phyloP scores from a whole-genome alignment of 23 tunicate species.

The Phallusia fumigata region DNA sequence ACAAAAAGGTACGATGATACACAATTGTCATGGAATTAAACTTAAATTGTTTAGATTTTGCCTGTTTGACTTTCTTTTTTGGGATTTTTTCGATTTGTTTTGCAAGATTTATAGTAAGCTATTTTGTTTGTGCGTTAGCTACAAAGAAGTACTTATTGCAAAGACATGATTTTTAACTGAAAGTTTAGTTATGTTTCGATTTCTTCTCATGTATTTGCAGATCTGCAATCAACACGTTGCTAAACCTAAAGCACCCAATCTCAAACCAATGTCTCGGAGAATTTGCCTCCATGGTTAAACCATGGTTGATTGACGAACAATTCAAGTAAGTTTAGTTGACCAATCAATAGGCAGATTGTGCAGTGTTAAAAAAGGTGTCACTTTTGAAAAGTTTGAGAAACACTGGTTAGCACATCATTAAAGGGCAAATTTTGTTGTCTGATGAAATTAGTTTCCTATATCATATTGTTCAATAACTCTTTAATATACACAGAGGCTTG shows the following conservation, averaged over 20 bases:
- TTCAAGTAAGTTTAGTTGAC: slow-evolving; percentile 20
- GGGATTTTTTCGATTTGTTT: background rate
- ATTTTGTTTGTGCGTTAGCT: background rate
- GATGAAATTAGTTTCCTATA: background rate
- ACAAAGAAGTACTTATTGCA: no score
- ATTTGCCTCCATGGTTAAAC: slow-evolving; percentile 26
- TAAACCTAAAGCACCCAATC: slow-evolving; percentile 6
- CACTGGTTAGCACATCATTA: no score
- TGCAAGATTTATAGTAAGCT: background rate
- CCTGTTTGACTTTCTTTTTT: no score
- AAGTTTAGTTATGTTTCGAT: background rate
- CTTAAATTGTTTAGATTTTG: no score
- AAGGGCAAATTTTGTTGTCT: no score
- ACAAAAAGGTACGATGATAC: no score
- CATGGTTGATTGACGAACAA: slow-evolving; percentile 39
- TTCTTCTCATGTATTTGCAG: slow-evolving; percentile 13
- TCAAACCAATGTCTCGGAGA: slow-evolving; percentile 5
- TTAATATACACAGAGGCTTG: slow-evolving; percentile 27
- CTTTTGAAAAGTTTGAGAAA: no score
- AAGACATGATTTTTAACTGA: no score
- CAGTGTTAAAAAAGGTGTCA: no score
- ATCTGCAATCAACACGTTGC: slow-evolving; percentile 16
- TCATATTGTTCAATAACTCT: background rate
- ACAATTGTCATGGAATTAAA: no score
- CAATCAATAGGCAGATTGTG: no score